Evolutionary conservation across 2,797 vertebrate genomes (phyloP), one percentile per base, ranked within the genome.

Genomic region (Micropoecilia bifurca): DNA sequence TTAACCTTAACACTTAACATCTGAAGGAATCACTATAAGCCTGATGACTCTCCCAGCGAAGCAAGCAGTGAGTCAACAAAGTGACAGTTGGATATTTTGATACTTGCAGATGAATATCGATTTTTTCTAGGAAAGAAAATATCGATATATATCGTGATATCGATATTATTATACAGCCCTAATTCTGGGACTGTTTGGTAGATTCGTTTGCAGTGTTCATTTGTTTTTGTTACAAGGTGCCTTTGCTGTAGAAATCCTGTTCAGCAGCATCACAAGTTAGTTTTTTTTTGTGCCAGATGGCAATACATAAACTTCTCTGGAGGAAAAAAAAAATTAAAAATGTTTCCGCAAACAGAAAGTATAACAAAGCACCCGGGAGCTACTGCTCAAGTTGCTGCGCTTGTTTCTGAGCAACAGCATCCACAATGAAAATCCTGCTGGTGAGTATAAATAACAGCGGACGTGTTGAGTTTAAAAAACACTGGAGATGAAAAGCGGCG

Each of bases 391-490:
- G n/a, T 55, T 50, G 33, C n/a, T 57, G 30, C 16, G 28, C 43
- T 33, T 43, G 6, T 68, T 63, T 76, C 12, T 28, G 22, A n/a
- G 45, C 68, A 14, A 61, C 47, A 3, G 28, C 43, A 48, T 55
- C 78, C 63, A 73, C 71, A 48, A 63, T 20, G 39, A 50, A 61
- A 77, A 28, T 74, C 12, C 47, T 59, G 59, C 36, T 20, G 46
- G 76, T 71, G 9, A 77, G 75, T 28, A 45, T 55, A 80, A 83
- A 87, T 2, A 72, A 55, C 66, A 72, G 59, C 63, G 3, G 74
- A 69, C 75, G 47, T 1, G 66, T n/a, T 33, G 57, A 71, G 81
- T 63, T 71, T 46, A 22, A 80, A 71, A 78, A 78, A 57, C 45
- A 28, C 30, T 3, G 77, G 0, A 61, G 73, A 83, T 74, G 28